Evolutionary conservation across 2,113 vertebrate species (phyloP).

Genomic region (Mastomys natalensis): DNA sequence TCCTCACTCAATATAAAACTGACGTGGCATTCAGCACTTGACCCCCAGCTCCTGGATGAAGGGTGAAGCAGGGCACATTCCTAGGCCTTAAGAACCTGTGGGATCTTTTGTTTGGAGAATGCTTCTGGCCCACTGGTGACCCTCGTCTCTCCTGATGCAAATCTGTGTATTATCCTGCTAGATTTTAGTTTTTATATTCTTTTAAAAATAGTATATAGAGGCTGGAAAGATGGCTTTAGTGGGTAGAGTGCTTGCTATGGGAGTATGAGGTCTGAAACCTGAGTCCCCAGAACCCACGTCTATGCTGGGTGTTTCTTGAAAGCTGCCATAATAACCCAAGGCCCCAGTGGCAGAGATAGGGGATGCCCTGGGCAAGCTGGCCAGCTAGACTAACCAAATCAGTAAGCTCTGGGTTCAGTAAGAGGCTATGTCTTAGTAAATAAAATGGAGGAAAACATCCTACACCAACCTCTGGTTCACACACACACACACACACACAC

Average conservation of each 20-base stretch:
- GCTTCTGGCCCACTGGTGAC: neutral
- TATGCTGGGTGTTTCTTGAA: neutral
- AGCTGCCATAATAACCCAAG: neutral
- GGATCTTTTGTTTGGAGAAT: neutral
- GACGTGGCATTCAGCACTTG: neutral
- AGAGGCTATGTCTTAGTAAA: neutral
- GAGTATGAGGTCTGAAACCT: too few relatives aligned
- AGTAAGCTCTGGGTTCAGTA: neutral
- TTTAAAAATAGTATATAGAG: neutral
- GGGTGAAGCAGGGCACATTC: neutral
- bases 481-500: neutral
- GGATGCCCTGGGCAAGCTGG: neutral
- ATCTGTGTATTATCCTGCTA: neutral
- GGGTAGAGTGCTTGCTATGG: neutral
- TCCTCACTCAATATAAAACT: neutral
- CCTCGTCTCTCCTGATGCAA: neutral
- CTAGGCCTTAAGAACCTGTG: rapidly evolving
- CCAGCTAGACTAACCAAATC: neutral
- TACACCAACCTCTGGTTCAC: neutral
- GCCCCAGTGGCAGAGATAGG: neutral
- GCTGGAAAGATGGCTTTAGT: neutral
- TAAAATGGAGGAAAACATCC: neutral
- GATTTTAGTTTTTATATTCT: neutral
- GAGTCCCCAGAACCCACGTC: neutral
- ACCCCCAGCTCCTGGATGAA: neutral